Evolutionary conservation across 2,888 invertebrate species (phyloP).

Genomic region (Lymantria monacha): DNA sequence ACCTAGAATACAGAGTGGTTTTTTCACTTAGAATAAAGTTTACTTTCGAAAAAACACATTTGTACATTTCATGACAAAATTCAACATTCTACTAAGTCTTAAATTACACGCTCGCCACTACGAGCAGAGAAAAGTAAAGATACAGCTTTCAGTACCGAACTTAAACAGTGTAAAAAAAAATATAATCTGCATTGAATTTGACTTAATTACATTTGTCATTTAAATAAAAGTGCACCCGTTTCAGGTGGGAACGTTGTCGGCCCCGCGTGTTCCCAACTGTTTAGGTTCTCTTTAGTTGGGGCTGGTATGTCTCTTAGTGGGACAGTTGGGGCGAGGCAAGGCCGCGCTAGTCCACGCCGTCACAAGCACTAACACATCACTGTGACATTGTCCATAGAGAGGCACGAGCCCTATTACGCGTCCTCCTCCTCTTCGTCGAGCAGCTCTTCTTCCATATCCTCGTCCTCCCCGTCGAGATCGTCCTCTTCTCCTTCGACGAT

Average conservation of each 20-base stretch:
- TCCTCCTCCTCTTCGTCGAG: constrained; percentile 78
- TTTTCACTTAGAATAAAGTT: constrained; percentile 76
- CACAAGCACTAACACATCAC: constrained; percentile 81
- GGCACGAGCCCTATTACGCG: constrained; percentile 79
- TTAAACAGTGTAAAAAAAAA: constrained; percentile 71
- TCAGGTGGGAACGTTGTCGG: constrained; percentile 75
- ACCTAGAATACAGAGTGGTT: constrained; percentile 77
- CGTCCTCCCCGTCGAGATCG: constrained; percentile 83
- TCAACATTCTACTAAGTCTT: constrained; percentile 80
- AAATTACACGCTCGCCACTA: constrained; percentile 60
- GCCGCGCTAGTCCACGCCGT: constrained; percentile 74
- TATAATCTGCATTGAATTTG: constrained; percentile 75
- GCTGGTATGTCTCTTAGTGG: constrained; percentile 40
- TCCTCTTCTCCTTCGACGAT: constrained; percentile 84
- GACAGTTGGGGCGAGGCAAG: constrained; percentile 76
- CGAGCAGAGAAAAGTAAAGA: constrained; percentile 60
- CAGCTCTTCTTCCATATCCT: constrained; percentile 77
- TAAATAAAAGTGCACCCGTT: constrained; percentile 80
- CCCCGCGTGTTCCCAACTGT: constrained; percentile 78
- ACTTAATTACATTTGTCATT: constrained; percentile 81
- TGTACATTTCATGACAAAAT: constrained; percentile 82
- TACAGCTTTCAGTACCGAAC: constrained; percentile 74
- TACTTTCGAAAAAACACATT: constrained; percentile 79
- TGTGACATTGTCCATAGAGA: constrained; percentile 81
- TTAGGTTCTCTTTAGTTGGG: constrained; percentile 44